A percentile compares a stretch with the other conserved stretches of the same genome.
phyloP scores from a whole-genome alignment of 2,113 vertebrate species.

The Laticauda colubrina region DNA sequence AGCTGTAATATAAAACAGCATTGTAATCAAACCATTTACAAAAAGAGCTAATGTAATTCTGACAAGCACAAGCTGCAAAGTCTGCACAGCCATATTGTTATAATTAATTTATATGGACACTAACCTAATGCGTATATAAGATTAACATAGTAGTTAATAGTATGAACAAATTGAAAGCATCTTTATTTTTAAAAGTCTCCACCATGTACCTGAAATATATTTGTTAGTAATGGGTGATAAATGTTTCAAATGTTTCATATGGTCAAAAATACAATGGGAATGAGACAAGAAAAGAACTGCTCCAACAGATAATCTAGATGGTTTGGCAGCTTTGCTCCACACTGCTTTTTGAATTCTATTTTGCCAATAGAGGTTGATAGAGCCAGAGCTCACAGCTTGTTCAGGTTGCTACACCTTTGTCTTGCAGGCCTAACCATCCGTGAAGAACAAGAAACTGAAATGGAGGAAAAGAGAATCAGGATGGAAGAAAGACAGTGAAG shows the following conservation, averaged over 20 bases:
- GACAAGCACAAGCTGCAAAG: not conserved
- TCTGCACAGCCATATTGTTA: not conserved
- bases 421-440: conserved; percentile 72
- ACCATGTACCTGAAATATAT: conserved; percentile 44
- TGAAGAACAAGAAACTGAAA: conserved; percentile 72
- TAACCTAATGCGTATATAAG: not conserved
- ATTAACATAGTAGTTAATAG: conserved; percentile 26
- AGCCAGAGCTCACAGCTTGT: conserved; percentile 65
- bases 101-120: conserved; percentile 27
- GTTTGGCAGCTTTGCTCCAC: conserved; percentile 35
- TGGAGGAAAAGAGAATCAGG: conserved; percentile 60
- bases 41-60: not conserved
- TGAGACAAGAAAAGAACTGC: not conserved
- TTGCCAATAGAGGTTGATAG: conserved; percentile 7
- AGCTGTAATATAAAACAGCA: conserved; percentile 2
- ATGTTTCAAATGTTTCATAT: conserved; percentile 41
- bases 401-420: conserved; percentile 76
- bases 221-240: conserved; percentile 35
- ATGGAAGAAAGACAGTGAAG: conserved; percentile 62
- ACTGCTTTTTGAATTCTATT: not conserved
- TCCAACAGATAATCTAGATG: not conserved
- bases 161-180: conserved; percentile 43
- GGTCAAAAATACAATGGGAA: conserved; percentile 31
- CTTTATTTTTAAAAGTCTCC: conserved; percentile 36
- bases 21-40: conserved; percentile 11